A percentile compares a stretch with the other conserved stretches of the same genome.
These are phyloP conservation scores for Drosophila guanche DNA, from an alignment of 1,140 invertebrate genomes.

Conservation along the genomic window DNA sequence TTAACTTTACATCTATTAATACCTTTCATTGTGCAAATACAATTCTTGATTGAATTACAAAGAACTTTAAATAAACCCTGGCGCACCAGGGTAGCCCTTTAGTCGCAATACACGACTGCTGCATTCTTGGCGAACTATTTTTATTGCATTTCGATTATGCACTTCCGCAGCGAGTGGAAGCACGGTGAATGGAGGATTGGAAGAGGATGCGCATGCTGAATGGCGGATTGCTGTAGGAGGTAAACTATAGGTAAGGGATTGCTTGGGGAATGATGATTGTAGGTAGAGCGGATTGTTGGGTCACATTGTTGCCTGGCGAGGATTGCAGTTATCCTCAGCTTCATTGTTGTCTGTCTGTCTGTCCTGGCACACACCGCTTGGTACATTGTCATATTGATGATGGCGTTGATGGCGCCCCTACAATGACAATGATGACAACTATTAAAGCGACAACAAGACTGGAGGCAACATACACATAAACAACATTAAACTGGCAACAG, in stretches of 20 bases:
- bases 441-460: constrained; percentile 25
- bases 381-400: constrained; percentile 58
- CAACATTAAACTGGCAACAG: no score
- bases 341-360: constrained; percentile 32
- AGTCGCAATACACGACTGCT: no score
- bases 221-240: no score
- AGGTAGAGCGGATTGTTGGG: constrained; percentile 14
- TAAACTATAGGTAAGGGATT: no score
- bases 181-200: not conserved
- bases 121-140: constrained; percentile 10
- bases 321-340: constrained; percentile 25
- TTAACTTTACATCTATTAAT: no score
- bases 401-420: constrained; percentile 14
- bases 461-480: not conserved
- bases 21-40: no score
- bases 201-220: not conserved
- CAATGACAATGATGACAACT: constrained; percentile 31
- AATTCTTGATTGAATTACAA: constrained; percentile 1
- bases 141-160: constrained; percentile 63
- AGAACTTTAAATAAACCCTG: no score
- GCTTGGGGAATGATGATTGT: no score
- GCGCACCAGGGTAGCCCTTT: no score
- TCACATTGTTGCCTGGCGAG: constrained; percentile 44
- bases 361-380: constrained; percentile 31
- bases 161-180: constrained; percentile 20